Conservation (phyloP, 2,113 vertebrate species). For the Ameiurus melas region DNA sequence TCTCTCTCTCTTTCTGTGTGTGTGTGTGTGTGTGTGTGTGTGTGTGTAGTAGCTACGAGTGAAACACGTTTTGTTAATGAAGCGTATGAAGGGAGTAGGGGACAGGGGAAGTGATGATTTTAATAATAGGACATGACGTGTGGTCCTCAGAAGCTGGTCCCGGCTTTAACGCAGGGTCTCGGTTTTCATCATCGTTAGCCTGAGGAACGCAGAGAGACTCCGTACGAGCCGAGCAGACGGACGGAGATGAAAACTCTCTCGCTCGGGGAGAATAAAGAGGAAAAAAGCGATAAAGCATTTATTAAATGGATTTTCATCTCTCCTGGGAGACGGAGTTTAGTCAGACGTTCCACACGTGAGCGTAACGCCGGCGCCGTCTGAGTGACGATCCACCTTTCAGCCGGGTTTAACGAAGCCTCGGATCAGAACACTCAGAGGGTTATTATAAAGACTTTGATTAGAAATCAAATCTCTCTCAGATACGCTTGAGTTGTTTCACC, state of each 20-base stretch:
- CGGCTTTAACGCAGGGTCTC: neutral
- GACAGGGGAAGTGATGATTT: neutral
- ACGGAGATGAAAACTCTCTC: conserved; percentile 54
- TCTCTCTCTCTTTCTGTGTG: neutral
- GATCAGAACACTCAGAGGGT: neutral
- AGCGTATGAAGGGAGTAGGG: neutral
- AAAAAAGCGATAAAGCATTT: conserved; percentile 61
- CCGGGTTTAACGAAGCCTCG: neutral
- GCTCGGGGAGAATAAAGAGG: conserved; percentile 33
- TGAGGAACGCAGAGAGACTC: neutral
- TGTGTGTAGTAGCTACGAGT: neutral
- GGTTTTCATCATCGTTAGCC: neutral
- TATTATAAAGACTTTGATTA: neutral
- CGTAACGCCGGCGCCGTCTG: neutral
- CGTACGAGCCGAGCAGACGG: neutral
- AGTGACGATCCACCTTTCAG: neutral
- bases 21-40: neutral
- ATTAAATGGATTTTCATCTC: conserved; percentile 59
- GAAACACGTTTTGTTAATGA: neutral
- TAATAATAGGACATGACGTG: neutral
- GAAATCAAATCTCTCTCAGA: neutral
- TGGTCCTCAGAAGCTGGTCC: neutral
- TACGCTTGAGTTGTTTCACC: neutral
- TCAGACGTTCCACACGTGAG: neutral
- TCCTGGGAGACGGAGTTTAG: neutral